These are phyloP conservation scores for Ptychobarbus kaznakovi DNA, from an alignment of 2,797 vertebrate species.

Conservation along the genomic window DNA sequence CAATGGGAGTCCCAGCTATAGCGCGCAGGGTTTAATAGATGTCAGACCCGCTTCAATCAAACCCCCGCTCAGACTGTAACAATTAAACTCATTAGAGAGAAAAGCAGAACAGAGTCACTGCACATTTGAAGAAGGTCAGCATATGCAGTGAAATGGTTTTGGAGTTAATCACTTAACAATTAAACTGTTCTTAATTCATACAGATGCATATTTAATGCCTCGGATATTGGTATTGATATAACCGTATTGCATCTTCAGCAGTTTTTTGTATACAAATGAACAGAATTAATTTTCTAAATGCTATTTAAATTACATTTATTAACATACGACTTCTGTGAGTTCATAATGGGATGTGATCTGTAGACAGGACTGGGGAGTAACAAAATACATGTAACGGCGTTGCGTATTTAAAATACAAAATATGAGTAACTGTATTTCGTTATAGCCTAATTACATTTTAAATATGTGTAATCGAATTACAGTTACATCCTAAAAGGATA, in stretches of 20 bases:
- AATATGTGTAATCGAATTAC: no score
- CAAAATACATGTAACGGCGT: no score
- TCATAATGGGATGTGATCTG: background rate
- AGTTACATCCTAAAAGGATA: no score
- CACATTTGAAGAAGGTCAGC: slow-evolving; percentile 55
- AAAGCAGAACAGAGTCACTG: slow-evolving; percentile 67
- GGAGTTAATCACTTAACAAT: slow-evolving; percentile 63
- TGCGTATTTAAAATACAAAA: no score
- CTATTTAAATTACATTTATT: background rate
- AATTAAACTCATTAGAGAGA: slow-evolving; percentile 70
- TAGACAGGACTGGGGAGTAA: no score
- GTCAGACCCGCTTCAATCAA: slow-evolving; percentile 66
- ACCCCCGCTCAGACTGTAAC: slow-evolving; percentile 65
- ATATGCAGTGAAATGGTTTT: slow-evolving; percentile 56
- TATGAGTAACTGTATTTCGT: no score
- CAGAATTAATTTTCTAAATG: background rate
- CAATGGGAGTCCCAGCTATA: slow-evolving; percentile 67
- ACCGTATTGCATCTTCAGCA: background rate
- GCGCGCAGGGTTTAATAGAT: slow-evolving; percentile 73
- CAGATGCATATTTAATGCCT: background rate
- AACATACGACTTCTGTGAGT: background rate
- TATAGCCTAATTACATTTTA: no score
- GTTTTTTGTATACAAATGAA: background rate
- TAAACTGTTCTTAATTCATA: slow-evolving; percentile 60
- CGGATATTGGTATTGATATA: background rate